Evolutionary conservation across 92 coral and sea anemone genomes (phyloP).

Genomic region (Muricea muricata): DNA sequence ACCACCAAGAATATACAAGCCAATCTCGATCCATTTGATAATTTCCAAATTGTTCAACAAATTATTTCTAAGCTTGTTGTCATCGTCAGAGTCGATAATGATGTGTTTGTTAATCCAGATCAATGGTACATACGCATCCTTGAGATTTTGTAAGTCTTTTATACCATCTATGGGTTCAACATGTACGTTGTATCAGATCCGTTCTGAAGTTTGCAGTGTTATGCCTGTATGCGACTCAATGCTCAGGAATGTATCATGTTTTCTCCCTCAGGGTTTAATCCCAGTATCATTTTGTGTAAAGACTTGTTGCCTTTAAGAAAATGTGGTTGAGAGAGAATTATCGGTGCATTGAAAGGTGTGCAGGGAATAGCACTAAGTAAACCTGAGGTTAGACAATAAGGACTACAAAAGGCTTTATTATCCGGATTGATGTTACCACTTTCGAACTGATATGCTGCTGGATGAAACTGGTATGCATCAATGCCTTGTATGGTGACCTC

Average conservation of each 20-base stretch:
- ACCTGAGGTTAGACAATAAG: conserved; percentile 81
- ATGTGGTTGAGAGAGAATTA: conserved; percentile 92
- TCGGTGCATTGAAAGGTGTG: conserved; percentile 75
- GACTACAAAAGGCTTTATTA: conserved; percentile 80
- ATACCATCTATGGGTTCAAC: conserved; percentile 70
- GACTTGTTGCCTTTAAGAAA: conserved; percentile 80
- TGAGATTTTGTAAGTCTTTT: conserved; percentile 58
- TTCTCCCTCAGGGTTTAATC: conserved; percentile 74
- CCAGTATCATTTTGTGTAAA: conserved; percentile 66
- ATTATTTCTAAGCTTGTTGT: conserved; percentile 67
- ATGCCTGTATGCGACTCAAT: conserved; percentile 86
- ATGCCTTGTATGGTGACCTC: conserved; percentile 64
- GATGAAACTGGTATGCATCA: conserved; percentile 64
- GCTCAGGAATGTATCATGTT: conserved; percentile 88
- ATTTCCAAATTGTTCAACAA: conserved; percentile 71
- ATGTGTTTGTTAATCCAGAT: conserved; percentile 81
- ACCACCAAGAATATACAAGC: conserved; percentile 73
- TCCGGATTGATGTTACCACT: conserved; percentile 75
- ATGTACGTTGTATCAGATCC: conserved; percentile 78
- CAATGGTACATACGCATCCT: conserved; percentile 70
- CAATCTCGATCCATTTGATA: conserved; percentile 76
- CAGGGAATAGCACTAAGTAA: conserved; percentile 83
- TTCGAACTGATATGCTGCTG: conserved; percentile 69
- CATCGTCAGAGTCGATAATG: conserved; percentile 63
- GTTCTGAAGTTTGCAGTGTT: conserved; percentile 74